Conservation (phyloP, 2,797 vertebrate genomes). For the Urosaurus nigricauda region DNA sequence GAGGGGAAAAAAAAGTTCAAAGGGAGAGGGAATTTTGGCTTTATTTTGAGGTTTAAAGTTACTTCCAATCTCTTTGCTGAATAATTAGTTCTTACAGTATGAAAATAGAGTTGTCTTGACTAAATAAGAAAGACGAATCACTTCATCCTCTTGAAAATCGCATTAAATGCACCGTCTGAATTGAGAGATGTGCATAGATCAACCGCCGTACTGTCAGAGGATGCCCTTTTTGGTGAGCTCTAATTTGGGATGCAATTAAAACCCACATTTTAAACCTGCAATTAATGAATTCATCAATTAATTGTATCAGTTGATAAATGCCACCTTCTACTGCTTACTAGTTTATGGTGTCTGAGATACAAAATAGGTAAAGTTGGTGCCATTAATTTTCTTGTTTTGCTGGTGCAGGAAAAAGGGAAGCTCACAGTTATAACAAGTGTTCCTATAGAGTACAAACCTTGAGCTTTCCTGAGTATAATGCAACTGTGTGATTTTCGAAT, state of each 20-base stretch:
- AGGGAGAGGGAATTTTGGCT: not conserved
- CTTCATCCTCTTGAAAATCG: constrained; percentile 9
- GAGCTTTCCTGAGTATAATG: no score
- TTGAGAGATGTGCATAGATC: constrained; percentile 14
- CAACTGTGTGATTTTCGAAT: no score
- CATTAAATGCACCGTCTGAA: constrained; percentile 1
- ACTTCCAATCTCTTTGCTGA: not conserved
- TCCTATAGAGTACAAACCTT: not conserved
- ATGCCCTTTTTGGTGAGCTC: constrained; percentile 19
- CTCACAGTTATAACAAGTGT: not conserved
- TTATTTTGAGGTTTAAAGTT: not conserved
- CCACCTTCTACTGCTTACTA: constrained; percentile 23
- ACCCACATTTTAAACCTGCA: constrained; percentile 6
- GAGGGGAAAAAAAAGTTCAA: not conserved
- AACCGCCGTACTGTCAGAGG: not conserved
- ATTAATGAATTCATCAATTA: constrained; percentile 38
- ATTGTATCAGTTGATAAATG: constrained; percentile 42
- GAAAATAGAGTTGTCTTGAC: not conserved
- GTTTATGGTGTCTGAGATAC: constrained; percentile 25
- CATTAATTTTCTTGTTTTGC: not conserved
- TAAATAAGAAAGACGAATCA: constrained; percentile 13
- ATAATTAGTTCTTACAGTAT: not conserved
- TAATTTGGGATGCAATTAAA: constrained; percentile 37
- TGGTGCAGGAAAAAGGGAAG: not conserved
- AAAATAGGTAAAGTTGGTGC: not conserved